Evolutionary conservation across 2,113 vertebrate species (phyloP).

Genomic region (Pyrgilauda ruficollis): DNA sequence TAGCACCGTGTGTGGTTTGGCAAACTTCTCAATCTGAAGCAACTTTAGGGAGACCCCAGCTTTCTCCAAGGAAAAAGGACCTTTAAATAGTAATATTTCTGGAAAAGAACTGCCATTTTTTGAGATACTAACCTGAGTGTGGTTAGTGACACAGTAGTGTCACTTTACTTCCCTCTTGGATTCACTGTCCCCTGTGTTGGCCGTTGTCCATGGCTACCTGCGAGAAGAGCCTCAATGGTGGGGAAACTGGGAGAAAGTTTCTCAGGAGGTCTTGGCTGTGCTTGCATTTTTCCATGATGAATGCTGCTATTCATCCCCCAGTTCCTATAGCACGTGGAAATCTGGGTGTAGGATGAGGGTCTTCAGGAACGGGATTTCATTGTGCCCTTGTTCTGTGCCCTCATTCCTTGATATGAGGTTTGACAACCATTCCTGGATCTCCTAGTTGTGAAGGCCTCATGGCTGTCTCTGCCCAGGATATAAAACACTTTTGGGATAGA

Average conservation of each 20-base stretch:
- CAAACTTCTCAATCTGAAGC: not conserved
- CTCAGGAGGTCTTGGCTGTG: not conserved
- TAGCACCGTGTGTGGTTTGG: not conserved
- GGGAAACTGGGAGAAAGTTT: not conserved
- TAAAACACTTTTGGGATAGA: not conserved
- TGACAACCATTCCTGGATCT: not conserved
- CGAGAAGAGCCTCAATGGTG: not conserved
- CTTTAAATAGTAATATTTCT: not conserved
- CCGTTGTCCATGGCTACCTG: not conserved
- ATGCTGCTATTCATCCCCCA: not conserved
- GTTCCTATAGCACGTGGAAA: not conserved
- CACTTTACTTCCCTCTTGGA: not conserved
- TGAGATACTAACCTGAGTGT: not conserved
- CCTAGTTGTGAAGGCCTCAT: not conserved
- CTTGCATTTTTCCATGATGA: not conserved
- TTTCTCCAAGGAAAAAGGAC: not conserved
- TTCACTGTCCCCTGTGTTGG: not conserved
- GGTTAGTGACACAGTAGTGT: not conserved
- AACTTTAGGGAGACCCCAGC: not conserved
- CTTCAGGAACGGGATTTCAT: accelerated
- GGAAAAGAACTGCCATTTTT: not conserved
- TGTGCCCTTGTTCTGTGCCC: not conserved
- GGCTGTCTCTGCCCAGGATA: not conserved
- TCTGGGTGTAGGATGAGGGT: not conserved
- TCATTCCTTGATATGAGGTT: accelerated